Conservation (phyloP, 2,113 vertebrate species). For the Ahaetulla prasina region DNA sequence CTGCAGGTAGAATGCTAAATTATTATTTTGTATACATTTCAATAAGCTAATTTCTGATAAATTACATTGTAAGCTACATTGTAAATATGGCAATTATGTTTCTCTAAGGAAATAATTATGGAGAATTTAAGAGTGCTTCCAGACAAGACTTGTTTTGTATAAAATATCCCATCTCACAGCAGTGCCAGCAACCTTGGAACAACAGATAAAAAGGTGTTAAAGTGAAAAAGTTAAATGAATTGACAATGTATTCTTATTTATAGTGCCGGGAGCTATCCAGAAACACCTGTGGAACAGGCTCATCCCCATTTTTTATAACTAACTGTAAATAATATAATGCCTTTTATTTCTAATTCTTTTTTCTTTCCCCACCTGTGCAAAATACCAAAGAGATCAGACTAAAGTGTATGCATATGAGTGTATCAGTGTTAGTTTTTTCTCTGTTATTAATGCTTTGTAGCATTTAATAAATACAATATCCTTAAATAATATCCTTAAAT, state of each 20-base stretch:
- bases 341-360: not conserved
- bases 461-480: not conserved
- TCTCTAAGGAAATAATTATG: conserved; percentile 2
- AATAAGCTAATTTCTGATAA: not conserved
- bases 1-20: conserved; percentile 4
- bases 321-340: not conserved
- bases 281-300: not conserved
- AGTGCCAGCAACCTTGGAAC: not conserved
- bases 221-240: not conserved
- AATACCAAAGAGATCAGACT: not conserved
- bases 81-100: not conserved
- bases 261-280: not conserved
- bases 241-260: not conserved
- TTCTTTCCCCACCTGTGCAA: not conserved
- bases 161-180: not conserved
- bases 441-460: not conserved
- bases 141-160: not conserved
- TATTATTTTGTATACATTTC: not conserved
- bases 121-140: not conserved
- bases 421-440: not conserved
- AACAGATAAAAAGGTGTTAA: not conserved
- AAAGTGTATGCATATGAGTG: not conserved
- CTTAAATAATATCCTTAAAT: not conserved
- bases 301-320: not conserved
- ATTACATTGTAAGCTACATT: not conserved